Evolutionary conservation across 2,888 invertebrate species (phyloP), one percentile per base, ranked within the genome.

Genomic region (Altica lythri): DNA sequence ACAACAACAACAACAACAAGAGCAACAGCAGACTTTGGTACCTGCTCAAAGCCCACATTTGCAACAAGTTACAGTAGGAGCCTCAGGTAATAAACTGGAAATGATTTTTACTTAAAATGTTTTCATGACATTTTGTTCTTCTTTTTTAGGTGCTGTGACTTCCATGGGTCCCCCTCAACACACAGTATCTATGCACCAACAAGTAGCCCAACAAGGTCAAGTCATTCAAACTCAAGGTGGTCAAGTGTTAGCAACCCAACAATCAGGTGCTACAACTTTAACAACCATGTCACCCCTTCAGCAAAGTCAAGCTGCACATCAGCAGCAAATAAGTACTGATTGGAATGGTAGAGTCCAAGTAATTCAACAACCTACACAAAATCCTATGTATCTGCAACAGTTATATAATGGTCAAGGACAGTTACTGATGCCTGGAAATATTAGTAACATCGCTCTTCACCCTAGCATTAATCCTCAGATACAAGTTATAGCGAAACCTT

Each of bases 401-500:
- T 75, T 93, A 58, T 91, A 90, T 75, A 89, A 89, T 71, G 83
- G 89, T 0, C 91, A 89, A 69, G 90, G 88, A 0, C 86, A 87
- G 18, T 75, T 93, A 55, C 75, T 94, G 17, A 90, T 93, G 85
- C 90, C 91, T 0, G 85, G 91, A 1, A 88, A 88, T 72, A 63
- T 89, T 6, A 85, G 91, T 2, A 88, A 88, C 72, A 84, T 89
- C 57, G 84, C 86, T 1, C 80, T 92, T 4, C 82, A 92, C 72
- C 87, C 90, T 2, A 83, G 87, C 18, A 83, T 89, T 67, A 89
- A 88, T 72, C 86, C 88, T 1, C 87, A 88, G 59, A 89, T 64
- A 6, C 44, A 91, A 85, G 89, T 92, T 53, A 91, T 92, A 59
- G 85, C 92, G 17, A 93, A 93, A 72, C 88, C 91, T 2, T 92